phyloP scores from a whole-genome alignment of 1,140 invertebrate genomes.

The Parapsyche elsis region DNA sequence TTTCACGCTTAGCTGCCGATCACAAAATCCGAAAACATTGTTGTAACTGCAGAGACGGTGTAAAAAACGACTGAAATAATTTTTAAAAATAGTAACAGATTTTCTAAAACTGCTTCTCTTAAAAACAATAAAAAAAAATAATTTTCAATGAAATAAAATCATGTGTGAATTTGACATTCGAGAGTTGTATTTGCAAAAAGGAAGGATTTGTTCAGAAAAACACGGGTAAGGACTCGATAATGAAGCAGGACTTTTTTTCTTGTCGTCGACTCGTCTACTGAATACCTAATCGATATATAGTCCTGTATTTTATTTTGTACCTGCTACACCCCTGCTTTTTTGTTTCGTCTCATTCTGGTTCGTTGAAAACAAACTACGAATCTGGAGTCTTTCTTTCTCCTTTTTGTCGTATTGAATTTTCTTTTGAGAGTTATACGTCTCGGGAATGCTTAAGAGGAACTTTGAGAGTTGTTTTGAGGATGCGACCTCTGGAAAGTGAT shows the following conservation, averaged over 20 bases:
- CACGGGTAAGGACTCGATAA: conserved; percentile 47
- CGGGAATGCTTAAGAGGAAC: conserved; percentile 54
- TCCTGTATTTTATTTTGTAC: conserved; percentile 49
- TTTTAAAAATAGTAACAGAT: too few species aligned
- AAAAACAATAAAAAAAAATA: not conserved
- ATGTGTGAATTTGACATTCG: too few species aligned
- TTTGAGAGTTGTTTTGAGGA: conserved; percentile 50
- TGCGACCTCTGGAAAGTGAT: conserved; percentile 49
- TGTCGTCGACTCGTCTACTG: conserved; percentile 47
- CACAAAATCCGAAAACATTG: not conserved
- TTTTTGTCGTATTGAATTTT: conserved; percentile 55
- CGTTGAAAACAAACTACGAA: conserved; percentile 53
- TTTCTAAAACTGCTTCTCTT: too few species aligned
- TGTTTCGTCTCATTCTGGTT: conserved; percentile 49
- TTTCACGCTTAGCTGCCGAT: not conserved
- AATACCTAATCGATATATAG: conserved; percentile 52
- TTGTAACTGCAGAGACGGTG: too few species aligned
- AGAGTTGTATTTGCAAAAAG: not conserved
- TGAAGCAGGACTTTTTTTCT: conserved; percentile 53
- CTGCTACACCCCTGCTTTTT: conserved; percentile 29
- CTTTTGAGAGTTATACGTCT: conserved; percentile 57
- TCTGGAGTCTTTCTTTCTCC: conserved; percentile 46
- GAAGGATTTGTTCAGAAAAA: not conserved
- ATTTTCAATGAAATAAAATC: too few species aligned
- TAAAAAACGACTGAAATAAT: too few species aligned